A percentile compares a stretch with the other conserved stretches of the same genome.
These are phyloP conservation scores for Xiphophorus maculatus DNA, from an alignment of 2,113 vertebrate species.

Conservation along the genomic window DNA sequence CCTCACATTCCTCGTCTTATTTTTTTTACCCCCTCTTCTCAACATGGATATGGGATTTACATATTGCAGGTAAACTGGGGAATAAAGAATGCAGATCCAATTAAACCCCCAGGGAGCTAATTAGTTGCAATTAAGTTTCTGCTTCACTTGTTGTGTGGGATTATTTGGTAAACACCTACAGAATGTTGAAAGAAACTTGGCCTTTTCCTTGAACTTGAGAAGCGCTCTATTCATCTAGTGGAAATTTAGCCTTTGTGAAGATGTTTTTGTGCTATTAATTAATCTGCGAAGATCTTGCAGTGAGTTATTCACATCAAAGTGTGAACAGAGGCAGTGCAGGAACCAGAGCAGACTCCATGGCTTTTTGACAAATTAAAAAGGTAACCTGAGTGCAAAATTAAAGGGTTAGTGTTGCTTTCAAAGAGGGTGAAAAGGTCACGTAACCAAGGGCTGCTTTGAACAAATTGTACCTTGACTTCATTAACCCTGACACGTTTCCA, in stretches of 20 bases:
- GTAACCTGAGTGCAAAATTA: conserved; percentile 42
- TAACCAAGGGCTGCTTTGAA: conserved; percentile 54
- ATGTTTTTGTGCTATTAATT: conserved; percentile 64
- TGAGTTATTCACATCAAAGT: conserved; percentile 69
- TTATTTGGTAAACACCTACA: conserved; percentile 83
- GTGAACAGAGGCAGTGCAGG: conserved; percentile 40
- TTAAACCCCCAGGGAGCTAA: conserved; percentile 84
- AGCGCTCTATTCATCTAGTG: conserved; percentile 57
- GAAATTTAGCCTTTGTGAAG: conserved; percentile 57
- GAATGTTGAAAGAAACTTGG: conserved; percentile 79
- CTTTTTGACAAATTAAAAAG: conserved; percentile 30
- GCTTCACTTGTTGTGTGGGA: conserved; percentile 84
- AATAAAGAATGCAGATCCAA: conserved; percentile 83
- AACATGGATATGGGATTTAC: conserved; percentile 76
- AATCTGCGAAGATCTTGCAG: conserved; percentile 56
- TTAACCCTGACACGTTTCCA: conserved; percentile 66
- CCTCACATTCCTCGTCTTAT: conserved; percentile 30
- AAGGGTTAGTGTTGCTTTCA: conserved; percentile 40
- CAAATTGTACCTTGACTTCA: conserved; percentile 67
- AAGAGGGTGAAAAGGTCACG: conserved; percentile 30
- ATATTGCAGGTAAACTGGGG: conserved; percentile 83
- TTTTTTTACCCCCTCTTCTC: conserved; percentile 29
- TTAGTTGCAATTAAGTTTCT: conserved; percentile 86
- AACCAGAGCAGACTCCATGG: conserved; percentile 12
- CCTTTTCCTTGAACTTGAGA: conserved; percentile 76